Conservation (phyloP, 2,888 invertebrate species). For the Drosophila merina region DNA sequence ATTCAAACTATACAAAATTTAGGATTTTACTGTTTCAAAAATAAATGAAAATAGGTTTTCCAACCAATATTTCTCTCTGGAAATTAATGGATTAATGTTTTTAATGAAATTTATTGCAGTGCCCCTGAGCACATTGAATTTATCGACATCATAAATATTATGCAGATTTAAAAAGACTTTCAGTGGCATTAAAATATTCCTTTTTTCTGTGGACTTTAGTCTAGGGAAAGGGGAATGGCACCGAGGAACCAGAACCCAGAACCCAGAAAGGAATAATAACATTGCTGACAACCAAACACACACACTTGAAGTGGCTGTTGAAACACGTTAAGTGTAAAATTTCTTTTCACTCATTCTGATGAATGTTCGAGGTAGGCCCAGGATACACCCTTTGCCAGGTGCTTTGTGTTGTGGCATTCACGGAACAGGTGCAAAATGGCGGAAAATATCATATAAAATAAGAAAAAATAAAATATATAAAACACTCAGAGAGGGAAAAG, state of each 20-base stretch:
- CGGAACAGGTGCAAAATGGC: constrained; percentile 65
- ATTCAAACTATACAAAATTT: no score
- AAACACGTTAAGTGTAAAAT: constrained; percentile 78
- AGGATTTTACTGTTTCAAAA: no score
- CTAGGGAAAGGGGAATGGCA: constrained; percentile 2
- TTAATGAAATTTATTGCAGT: not conserved
- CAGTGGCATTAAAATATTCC: not conserved
- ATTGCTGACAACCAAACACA: constrained; percentile 51
- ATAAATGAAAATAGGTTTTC: no score
- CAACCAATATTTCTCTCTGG: no score
- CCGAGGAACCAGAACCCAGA: constrained; percentile 25
- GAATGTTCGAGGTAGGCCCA: constrained; percentile 42
- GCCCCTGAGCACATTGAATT: not conserved
- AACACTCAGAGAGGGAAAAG: constrained; percentile 16
- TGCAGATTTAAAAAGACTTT: constrained; percentile 3
- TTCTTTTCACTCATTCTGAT: constrained; percentile 78
- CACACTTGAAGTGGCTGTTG: constrained; percentile 57
- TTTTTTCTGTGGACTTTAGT: not conserved
- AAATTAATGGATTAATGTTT: no score
- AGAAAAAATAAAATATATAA: constrained; percentile 11
- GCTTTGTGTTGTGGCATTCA: constrained; percentile 42
- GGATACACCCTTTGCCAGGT: constrained; percentile 14
- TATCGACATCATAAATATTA: not conserved
- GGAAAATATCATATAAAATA: constrained; percentile 49
- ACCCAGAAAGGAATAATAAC: constrained; percentile 40